phyloP scores from a whole-genome alignment of 2,113 vertebrate genomes.

The Tachuris rubrigastra region DNA sequence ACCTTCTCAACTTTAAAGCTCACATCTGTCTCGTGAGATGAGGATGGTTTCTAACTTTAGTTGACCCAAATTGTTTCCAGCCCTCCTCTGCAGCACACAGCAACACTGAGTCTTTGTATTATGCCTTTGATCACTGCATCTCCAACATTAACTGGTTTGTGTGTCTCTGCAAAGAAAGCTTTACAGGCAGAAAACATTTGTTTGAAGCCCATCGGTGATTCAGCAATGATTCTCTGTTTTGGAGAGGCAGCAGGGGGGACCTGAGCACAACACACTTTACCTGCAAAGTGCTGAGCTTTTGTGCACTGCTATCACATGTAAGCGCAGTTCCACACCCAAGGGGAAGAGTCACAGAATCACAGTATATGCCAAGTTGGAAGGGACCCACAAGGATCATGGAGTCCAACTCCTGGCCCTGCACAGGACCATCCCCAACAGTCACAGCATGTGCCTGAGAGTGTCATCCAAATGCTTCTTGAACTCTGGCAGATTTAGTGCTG shows the following conservation, averaged over 20 bases:
- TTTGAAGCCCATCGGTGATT: background rate
- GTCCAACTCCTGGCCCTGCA: no score
- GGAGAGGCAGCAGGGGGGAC: background rate
- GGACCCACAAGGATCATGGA: no score
- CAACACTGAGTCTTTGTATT: background rate
- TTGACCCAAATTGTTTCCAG: conserved; percentile 47
- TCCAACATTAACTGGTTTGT: background rate
- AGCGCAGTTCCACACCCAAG: background rate
- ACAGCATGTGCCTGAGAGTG: no score
- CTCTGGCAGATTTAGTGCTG: no score
- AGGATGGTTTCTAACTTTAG: conserved; percentile 32
- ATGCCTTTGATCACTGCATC: background rate
- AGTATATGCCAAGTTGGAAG: no score
- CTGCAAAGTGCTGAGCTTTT: background rate
- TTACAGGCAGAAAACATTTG: background rate
- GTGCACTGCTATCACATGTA: background rate
- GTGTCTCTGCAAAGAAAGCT: background rate
- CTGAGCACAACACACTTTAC: background rate
- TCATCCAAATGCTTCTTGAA: no score
- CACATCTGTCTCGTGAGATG: conserved; percentile 15
- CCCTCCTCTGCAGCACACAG: background rate
- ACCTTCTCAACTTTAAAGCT: conserved; percentile 27
- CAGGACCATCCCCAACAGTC: no score
- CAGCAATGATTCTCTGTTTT: background rate
- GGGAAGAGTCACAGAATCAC: background rate